Conservation (phyloP, 2,888 invertebrate genomes). For the Orgyia antiqua region DNA sequence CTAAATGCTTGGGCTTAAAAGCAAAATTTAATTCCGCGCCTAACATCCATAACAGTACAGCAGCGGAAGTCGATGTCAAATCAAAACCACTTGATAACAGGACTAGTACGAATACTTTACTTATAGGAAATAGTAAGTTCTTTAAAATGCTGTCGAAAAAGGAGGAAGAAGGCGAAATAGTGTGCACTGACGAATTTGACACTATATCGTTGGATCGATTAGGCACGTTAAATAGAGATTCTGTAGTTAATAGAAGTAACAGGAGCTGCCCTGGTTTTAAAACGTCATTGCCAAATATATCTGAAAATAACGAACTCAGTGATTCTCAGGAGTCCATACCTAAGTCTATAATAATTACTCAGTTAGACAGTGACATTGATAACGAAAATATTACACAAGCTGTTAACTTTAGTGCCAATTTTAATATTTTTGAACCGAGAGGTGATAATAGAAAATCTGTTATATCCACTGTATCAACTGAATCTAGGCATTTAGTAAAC, state of each 20-base stretch:
- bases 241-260: constrained; percentile 66
- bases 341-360: constrained; percentile 40
- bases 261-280: constrained; percentile 71
- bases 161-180: constrained; percentile 65
- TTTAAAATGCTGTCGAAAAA: constrained; percentile 68
- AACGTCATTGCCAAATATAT: constrained; percentile 68
- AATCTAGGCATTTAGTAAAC: constrained; percentile 54
- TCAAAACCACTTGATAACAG: constrained; percentile 48
- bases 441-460: constrained; percentile 32
- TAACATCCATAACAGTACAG: constrained; percentile 64
- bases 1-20: constrained; percentile 73
- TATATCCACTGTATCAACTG: constrained; percentile 39
- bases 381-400: constrained; percentile 38
- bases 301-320: constrained; percentile 64
- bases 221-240: constrained; percentile 63
- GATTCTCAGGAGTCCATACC: constrained; percentile 52
- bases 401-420: constrained; percentile 40
- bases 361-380: constrained; percentile 22
- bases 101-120: constrained; percentile 50
- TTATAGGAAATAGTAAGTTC: constrained; percentile 71
- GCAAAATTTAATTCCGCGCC: constrained; percentile 72
- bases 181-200: constrained; percentile 69
- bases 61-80: constrained; percentile 53
- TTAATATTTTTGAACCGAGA: constrained; percentile 59
- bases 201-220: constrained; percentile 68